Base-by-base conservation (phyloP, 2,113 vertebrate species). In the Alaudala cheleensis region DNA sequence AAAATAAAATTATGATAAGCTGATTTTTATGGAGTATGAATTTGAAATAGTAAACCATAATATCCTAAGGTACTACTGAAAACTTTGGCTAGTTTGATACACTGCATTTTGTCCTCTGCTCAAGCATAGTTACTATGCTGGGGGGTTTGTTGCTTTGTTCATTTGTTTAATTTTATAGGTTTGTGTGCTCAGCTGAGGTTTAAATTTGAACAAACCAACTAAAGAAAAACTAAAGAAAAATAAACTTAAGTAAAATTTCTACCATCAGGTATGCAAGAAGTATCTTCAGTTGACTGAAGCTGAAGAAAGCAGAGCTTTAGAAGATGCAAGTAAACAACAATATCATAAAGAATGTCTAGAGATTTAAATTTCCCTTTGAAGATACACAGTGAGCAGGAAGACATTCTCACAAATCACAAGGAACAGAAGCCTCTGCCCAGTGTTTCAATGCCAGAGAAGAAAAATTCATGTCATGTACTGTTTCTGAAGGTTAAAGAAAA, bases 401-500 rank as follows among this genome's bases (percentile, higher is more conserved):
- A 70, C 34, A 34, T 42, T 93, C 39, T 70, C 40, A 60, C 23
- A 84, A 28, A 40, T 47, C 37, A 81, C 10, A 91, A 40, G 24
- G 31, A 93, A 76, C 11, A 65, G 45, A 74, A 86, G 49, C 19
- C 65, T 91, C 66, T 80, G 83, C 11, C 7, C 28, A 79, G 25
- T 5, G n/a, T 79, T 84, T 81, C 61, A 56, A 37, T 3, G 6
- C 21, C 20, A 67, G 80, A 92, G 17, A 69, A 85, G 40, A 86
- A 91, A 82, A 92, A 61, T 39, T 19, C 33, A 47, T 9, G 22
- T 53, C 44, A 72, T 8, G n/a, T 7, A 72, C 37, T 33, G 54
- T 45, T 84, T 81, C 23, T 39, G 24, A 95, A 93, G 42, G 39
- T 37, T 18, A 92, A 92, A 85, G 53, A 81, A 95, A 95, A 86